Conservation (phyloP, 92 coral and sea anemone species). For the Nematostella vectensis region DNA sequence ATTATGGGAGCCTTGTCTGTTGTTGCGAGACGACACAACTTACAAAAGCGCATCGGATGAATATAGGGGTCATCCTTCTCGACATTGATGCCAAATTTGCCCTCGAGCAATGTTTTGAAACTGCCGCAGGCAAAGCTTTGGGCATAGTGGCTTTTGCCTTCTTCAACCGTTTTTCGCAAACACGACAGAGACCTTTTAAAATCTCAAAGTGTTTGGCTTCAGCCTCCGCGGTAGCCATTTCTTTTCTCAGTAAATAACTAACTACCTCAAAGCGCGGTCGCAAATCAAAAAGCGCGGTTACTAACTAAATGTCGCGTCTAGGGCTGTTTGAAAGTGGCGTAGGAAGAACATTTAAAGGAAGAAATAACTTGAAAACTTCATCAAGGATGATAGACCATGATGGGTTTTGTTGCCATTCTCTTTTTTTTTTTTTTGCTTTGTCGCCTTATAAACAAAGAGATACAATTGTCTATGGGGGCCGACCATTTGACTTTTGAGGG, state of each 20-base stretch:
- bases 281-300: constrained; percentile 7
- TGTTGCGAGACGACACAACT: background rate
- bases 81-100: background rate
- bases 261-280: background rate
- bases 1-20: background rate
- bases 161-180: constrained; percentile 5
- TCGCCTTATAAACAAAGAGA: too few relatives aligned
- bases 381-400: too few relatives aligned
- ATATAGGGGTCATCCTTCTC: background rate
- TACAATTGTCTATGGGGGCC: too few relatives aligned
- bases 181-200: background rate
- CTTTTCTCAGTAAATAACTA: background rate
- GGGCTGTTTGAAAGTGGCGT: constrained; percentile 7
- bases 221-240: constrained; percentile 1
- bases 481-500: too few relatives aligned
- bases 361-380: too few relatives aligned
- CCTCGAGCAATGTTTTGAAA: background rate
- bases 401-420: too few relatives aligned
- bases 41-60: constrained; percentile 5
- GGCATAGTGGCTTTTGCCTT: background rate
- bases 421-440: too few relatives aligned
- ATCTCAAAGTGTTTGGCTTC: background rate
- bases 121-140: background rate
- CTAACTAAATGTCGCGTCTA: constrained; percentile 7
- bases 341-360: too few relatives aligned